These are phyloP conservation scores for Hylyphantes graminicola DNA, from an alignment of 1,140 invertebrate species.

Conservation along the genomic window DNA sequence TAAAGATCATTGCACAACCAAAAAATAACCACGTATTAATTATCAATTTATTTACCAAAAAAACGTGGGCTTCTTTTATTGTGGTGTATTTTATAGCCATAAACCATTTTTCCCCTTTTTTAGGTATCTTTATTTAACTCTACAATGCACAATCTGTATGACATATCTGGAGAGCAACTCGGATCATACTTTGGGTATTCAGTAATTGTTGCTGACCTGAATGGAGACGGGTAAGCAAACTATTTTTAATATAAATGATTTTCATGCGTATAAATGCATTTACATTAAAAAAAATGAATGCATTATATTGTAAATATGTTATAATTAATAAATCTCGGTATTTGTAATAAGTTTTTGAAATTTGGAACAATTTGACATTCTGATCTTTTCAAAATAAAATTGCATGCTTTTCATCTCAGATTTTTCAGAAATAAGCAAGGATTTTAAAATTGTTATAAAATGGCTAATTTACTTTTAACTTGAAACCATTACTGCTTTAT, in stretches of 20 bases:
- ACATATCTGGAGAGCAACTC: slow-evolving; percentile 91
- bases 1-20: too few species aligned
- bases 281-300: too few species aligned
- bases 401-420: too few species aligned
- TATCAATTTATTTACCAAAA: neutral
- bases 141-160: slow-evolving; percentile 82
- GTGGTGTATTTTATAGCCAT: neutral
- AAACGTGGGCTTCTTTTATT: neutral
- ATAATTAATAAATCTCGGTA: too few species aligned
- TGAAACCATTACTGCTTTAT: too few species aligned
- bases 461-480: too few species aligned
- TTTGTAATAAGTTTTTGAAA: too few species aligned
- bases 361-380: too few species aligned
- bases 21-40: neutral
- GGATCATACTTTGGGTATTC: slow-evolving; percentile 97
- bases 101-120: slow-evolving; percentile 58
- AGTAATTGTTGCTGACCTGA: slow-evolving; percentile 86
- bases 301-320: too few species aligned
- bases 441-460: too few species aligned
- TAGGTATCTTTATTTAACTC: slow-evolving; percentile 87
- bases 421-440: too few species aligned
- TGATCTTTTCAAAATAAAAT: too few species aligned
- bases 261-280: neutral
- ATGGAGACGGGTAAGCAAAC: slow-evolving; percentile 80
- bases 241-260: neutral